phyloP scores from a whole-genome alignment of 2,797 vertebrate species.

The Falco berigora region DNA sequence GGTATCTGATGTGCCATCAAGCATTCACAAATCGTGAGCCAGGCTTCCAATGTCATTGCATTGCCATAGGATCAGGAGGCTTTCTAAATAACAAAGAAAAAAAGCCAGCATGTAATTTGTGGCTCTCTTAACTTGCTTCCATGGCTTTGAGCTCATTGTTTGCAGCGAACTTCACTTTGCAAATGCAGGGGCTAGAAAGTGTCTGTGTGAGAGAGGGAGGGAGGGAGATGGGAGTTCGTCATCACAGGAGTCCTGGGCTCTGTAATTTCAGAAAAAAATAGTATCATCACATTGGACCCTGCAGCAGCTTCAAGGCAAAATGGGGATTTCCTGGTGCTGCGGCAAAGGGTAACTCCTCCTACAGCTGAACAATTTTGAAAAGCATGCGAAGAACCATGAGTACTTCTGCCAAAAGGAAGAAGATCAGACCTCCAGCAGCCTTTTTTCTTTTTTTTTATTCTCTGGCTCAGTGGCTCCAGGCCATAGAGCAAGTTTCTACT shows the following conservation, averaged over 20 bases:
- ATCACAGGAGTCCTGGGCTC: not conserved
- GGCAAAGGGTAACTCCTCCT: not conserved
- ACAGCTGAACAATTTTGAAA: not conserved
- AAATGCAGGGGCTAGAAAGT: not conserved
- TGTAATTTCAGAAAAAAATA: not conserved
- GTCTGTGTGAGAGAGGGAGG: not conserved
- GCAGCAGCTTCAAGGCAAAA: constrained; percentile 3
- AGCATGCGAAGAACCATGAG: not conserved
- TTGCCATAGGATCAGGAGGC: not conserved
- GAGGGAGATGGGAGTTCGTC: not conserved
- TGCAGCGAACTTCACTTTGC: not conserved
- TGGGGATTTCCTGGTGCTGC: not conserved
- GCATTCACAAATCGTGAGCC: not conserved
- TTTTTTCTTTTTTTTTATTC: not conserved
- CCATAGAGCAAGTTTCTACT: not conserved
- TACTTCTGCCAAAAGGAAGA: constrained; percentile 1
- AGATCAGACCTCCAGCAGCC: not conserved
- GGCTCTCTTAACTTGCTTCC: not conserved
- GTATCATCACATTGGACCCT: not conserved
- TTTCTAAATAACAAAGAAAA: constrained; percentile 7
- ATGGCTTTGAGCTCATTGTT: not conserved
- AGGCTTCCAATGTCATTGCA: not conserved
- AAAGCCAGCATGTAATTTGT: not conserved
- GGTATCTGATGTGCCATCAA: not conserved
- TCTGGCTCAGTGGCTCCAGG: not conserved